Evolutionary conservation across 2,113 vertebrate species (phyloP).

Genomic region (Cephalopholis sonnerati): DNA sequence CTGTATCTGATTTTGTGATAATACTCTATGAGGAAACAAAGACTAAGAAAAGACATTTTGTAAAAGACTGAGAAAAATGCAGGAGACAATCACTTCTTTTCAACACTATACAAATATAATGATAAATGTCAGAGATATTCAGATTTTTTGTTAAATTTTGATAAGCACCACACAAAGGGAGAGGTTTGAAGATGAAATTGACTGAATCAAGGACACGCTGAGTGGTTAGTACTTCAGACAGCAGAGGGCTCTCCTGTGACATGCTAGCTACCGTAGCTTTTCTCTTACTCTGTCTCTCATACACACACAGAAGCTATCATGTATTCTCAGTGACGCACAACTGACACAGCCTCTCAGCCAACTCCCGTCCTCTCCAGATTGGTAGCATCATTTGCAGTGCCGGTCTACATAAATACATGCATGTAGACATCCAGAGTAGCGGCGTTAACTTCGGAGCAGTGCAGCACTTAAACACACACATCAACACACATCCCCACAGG

Average conservation of each 20-base stretch:
- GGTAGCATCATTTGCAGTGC: conserved; percentile 51
- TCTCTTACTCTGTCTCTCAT: neutral
- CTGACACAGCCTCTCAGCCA: conserved; percentile 57
- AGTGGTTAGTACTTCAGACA: conserved; percentile 50
- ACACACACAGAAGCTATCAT: conserved; percentile 29
- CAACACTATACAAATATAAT: neutral
- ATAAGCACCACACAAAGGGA: neutral
- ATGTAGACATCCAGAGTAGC: conserved; percentile 46
- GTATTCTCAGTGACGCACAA: conserved; percentile 54
- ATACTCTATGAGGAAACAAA: neutral
- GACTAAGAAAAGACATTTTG: neutral
- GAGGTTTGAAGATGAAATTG: neutral
- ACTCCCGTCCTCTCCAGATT: conserved; percentile 57
- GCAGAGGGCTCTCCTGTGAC: conserved; percentile 78
- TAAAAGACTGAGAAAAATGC: neutral
- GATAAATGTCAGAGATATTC: neutral
- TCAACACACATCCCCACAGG: conserved; percentile 11
- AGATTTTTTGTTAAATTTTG: neutral
- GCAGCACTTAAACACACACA: conserved; percentile 6
- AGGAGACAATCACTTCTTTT: neutral
- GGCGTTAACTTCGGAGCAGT: conserved; percentile 11
- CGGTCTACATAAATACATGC: conserved; percentile 48
- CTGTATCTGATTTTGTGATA: neutral
- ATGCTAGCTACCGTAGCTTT: conserved; percentile 10
- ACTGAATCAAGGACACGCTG: neutral